Percentiles rank a stretch among this genome's conserved stretches.
Evolutionary conservation across 2,888 invertebrate genomes (phyloP).

Genomic region (Ligdia adustata): DNA sequence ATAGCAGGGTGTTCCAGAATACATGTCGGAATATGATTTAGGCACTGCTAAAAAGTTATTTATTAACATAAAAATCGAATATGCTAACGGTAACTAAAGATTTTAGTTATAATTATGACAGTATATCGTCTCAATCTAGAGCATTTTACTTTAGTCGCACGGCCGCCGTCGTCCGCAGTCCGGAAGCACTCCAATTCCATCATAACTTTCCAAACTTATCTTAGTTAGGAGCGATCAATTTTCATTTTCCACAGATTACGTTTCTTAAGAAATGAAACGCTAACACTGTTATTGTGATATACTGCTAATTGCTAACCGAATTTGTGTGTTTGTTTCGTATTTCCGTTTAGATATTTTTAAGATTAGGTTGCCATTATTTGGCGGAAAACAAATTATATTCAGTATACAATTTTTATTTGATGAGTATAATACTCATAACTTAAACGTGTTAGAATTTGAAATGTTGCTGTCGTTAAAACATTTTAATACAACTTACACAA

Average conservation of each 20-base stretch:
- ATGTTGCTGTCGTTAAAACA: too few relatives aligned
- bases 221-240: constrained; percentile 79
- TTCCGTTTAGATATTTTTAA: constrained; percentile 9
- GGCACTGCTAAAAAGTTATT: too few relatives aligned
- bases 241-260: constrained; percentile 76
- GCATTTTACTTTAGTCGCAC: constrained; percentile 35
- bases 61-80: too few relatives aligned
- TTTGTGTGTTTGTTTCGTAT: constrained; percentile 15
- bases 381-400: too few relatives aligned
- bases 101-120: too few relatives aligned
- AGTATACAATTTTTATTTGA: too few relatives aligned
- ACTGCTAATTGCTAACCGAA: constrained; percentile 33
- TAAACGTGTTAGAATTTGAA: too few relatives aligned
- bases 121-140: background rate
- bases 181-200: constrained; percentile 66
- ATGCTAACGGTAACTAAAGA: too few relatives aligned
- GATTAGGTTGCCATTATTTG: background rate
- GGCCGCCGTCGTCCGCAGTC: constrained; percentile 32
- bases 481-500: background rate
- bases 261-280: constrained; percentile 58
- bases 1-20: too few relatives aligned
- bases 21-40: too few relatives aligned
- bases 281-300: constrained; percentile 43
- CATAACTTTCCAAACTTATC: constrained; percentile 79
- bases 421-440: too few relatives aligned